Evolutionary conservation across 2,113 vertebrate genomes (phyloP), one percentile per base, ranked within the genome.

Genomic region (Nibea albiflora): DNA sequence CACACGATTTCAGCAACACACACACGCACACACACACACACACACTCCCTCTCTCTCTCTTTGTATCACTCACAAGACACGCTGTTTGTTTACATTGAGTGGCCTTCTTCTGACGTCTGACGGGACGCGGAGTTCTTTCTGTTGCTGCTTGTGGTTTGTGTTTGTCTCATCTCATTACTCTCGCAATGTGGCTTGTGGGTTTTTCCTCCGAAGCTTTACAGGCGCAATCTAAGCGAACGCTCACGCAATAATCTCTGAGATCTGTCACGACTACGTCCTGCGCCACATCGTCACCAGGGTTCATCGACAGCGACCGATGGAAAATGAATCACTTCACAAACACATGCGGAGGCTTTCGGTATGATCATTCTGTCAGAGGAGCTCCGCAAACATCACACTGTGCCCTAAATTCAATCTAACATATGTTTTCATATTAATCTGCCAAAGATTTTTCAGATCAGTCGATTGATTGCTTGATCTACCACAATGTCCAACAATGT

Each of bases 31-130:
- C n/a, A n/a, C n/a, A n/a, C n/a, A n/a, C 31, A 35, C 35, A 35
- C 35, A 46, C 63, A 50, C 50, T 72, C 49, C 62, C 44, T 53
- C 22, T 6, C 52, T 6, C 31, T 22, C 19, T 31, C 28, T 67
- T 20, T 69, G 61, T 76, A 60, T 62, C 72, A 66, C 78, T 73
- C 28, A 28, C 39, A 35, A 35, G 17, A 49, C 64, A 1, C 49
- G 28, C 63, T 58, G 69, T 86, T 89, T 89, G 72, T 93, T 89
- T 91, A 80, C 54, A 28, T 20, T 69, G 26, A 75, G 44, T 47
- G 74, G 60, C 70, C 88, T 70, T 35, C 49, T 88, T 78, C 20
- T 85, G 74, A 78, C 31, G 20, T 88, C 81, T 81, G 78, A 84
- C 66, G 60, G 53, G 44, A 66, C 68, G 57, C 39, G 49, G 61